A percentile compares a stretch with the other conserved stretches of the same genome.
Conservation (phyloP, 1,140 invertebrate species). For the Sycophila sp. region DNA sequence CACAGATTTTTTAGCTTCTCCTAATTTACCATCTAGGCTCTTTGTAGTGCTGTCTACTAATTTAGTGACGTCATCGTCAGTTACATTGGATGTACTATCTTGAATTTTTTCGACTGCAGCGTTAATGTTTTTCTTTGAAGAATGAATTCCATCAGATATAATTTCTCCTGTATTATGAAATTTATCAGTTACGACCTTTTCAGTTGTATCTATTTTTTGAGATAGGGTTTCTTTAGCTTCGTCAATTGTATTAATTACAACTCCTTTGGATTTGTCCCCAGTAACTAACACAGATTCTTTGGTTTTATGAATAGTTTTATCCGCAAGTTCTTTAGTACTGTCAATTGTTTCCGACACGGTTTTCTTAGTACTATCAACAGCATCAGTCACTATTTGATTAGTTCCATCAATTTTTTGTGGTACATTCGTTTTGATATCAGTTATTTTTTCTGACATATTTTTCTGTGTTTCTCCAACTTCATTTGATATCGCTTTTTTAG, state of each 20-base stretch:
- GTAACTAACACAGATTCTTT: too few relatives aligned
- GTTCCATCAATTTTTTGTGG: neutral
- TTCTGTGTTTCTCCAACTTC: neutral
- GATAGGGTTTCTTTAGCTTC: neutral
- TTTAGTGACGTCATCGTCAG: too few relatives aligned
- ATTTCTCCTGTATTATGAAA: neutral
- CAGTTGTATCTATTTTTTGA: neutral
- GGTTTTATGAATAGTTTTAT: neutral
- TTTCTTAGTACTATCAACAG: too few relatives aligned
- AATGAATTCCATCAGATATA: neutral
- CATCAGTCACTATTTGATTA: too few relatives aligned
- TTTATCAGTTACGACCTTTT: conserved; percentile 1
- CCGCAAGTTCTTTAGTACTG: too few relatives aligned
- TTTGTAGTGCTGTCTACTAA: neutral
- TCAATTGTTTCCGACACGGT: too few relatives aligned
- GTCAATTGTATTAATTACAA: neutral
- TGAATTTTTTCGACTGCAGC: too few relatives aligned
- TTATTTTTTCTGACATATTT: neutral
- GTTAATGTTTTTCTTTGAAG: too few relatives aligned
- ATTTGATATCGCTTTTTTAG: neutral
- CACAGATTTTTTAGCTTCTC: conserved; percentile 2
- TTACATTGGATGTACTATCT: too few relatives aligned
- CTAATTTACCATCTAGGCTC: conserved; percentile 3
- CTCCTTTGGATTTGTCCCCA: neutral
- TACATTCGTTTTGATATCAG: neutral